Percentiles rank a stretch among this genome's conserved stretches.
Conservation (phyloP, 2,113 vertebrate genomes). For the Seriola dumerili region DNA sequence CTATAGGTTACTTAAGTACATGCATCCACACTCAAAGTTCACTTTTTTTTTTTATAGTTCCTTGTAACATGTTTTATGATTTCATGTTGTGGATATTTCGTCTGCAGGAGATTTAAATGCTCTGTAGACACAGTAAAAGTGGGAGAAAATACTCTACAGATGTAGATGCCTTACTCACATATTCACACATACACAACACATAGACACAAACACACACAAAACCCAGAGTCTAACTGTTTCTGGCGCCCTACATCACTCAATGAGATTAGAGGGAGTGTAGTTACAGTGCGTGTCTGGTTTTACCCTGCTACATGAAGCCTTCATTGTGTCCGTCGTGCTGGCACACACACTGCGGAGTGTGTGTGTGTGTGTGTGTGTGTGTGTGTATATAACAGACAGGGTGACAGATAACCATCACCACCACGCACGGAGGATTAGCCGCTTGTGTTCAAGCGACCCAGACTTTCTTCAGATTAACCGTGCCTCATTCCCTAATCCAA, state of each 20-base stretch:
- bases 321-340: slow-evolving; percentile 25
- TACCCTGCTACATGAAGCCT: not conserved
- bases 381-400: slow-evolving; percentile 30
- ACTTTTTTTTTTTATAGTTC: too few species aligned
- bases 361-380: slow-evolving; percentile 27
- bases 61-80: not conserved
- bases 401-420: slow-evolving; percentile 43
- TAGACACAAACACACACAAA: slow-evolving; percentile 1
- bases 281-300: slow-evolving; percentile 39
- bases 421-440: slow-evolving; percentile 48
- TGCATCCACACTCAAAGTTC: too few species aligned
- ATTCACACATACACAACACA: not conserved
- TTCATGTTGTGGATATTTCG: not conserved
- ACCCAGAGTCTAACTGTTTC: not conserved
- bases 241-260: slow-evolving; percentile 17
- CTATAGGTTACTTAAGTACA: too few species aligned
- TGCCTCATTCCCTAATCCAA: slow-evolving; percentile 70
- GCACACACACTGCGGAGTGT: slow-evolving; percentile 9
- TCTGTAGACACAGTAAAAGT: not conserved
- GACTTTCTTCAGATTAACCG: slow-evolving; percentile 72
- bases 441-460: slow-evolving; percentile 58
- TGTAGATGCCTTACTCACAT: too few species aligned
- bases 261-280: slow-evolving; percentile 23
- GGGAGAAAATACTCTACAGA: not conserved
- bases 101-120: not conserved